Evolutionary conservation across 2,888 invertebrate species (phyloP).

Genomic region (Hirtodrosophila histrioides): DNA sequence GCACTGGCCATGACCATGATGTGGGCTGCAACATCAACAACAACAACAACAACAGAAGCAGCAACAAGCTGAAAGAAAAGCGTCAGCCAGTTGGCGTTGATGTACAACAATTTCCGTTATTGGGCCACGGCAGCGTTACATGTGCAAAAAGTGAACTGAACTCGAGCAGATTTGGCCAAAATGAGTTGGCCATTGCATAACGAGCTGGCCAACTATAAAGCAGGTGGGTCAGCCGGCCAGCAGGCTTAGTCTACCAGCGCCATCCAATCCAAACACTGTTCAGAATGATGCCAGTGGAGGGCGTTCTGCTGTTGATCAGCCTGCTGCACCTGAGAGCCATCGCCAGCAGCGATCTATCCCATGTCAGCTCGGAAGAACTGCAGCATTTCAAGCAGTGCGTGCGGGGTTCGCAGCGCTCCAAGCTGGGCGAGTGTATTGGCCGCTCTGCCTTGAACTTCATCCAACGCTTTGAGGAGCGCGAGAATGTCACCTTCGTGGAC

Average conservation of each 20-base stretch:
- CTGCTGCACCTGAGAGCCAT: constrained; percentile 24
- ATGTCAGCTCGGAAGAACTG: constrained; percentile 54
- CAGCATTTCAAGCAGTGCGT: constrained; percentile 84
- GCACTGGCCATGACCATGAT: constrained; percentile 82
- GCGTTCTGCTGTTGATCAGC: constrained; percentile 34
- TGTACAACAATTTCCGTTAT: constrained; percentile 75
- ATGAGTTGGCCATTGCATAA: constrained; percentile 63
- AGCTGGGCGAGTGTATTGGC: constrained; percentile 88
- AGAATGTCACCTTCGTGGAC: constrained; percentile 88
- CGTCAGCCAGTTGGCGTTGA: constrained; percentile 55
- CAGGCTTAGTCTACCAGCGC: constrained; percentile 63
- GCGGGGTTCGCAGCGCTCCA: constrained; percentile 84
- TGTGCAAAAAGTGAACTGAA: constrained; percentile 62
- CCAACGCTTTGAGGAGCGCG: constrained; percentile 88
- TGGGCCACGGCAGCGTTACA: constrained; percentile 64
- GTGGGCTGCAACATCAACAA: constrained; percentile 30
- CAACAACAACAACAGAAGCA: neutral
- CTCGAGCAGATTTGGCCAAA: constrained; percentile 52
- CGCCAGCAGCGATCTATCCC: constrained; percentile 48
- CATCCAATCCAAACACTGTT: neutral
- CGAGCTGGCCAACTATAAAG: constrained; percentile 45
- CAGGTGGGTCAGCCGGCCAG: constrained; percentile 53
- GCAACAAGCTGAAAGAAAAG: constrained; percentile 3
- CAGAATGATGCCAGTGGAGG: constrained; percentile 40
- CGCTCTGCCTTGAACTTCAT: constrained; percentile 88